Conservation (phyloP, 2,113 vertebrate genomes). For the Tichodroma muraria region DNA sequence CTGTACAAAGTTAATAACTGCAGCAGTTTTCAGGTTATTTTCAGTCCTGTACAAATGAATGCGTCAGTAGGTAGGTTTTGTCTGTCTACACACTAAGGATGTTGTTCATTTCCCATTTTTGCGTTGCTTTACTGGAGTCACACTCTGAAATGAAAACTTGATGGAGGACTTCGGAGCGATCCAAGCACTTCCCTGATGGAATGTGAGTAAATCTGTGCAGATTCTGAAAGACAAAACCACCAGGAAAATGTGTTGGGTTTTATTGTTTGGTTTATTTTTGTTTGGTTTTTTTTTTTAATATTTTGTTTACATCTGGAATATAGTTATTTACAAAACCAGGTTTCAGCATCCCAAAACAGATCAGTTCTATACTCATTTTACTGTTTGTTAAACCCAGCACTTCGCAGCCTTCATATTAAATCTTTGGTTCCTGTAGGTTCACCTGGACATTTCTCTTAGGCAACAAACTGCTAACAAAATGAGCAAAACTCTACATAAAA, state of each 20-base stretch:
- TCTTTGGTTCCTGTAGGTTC: background rate
- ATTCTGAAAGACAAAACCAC: slow-evolving; percentile 74
- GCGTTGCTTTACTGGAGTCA: slow-evolving; percentile 85
- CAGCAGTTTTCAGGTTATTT: slow-evolving; percentile 79
- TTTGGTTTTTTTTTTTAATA: background rate
- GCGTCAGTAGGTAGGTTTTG: slow-evolving; percentile 60
- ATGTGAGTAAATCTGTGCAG: slow-evolving; percentile 86
- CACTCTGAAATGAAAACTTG: slow-evolving; percentile 92
- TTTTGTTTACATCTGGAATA: background rate
- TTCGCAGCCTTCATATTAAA: background rate
- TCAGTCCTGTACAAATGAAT: slow-evolving; percentile 66
- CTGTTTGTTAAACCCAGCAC: background rate
- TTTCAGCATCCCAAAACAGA: background rate
- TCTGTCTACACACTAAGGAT: slow-evolving; percentile 85
- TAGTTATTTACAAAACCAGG: background rate
- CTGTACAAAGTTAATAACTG: slow-evolving; percentile 71
- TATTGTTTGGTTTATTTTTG: background rate
- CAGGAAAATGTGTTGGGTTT: background rate
- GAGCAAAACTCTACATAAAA: background rate
- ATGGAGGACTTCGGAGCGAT: slow-evolving; percentile 92
- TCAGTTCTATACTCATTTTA: background rate
- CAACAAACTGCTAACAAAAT: background rate
- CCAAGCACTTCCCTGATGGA: slow-evolving; percentile 87
- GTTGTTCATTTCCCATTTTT: slow-evolving; percentile 99
- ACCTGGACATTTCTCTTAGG: background rate